A percentile compares a stretch with the other conserved stretches of the same genome.
Conservation (phyloP, 2,888 invertebrate species). For the Troides oblongomaculatus region DNA sequence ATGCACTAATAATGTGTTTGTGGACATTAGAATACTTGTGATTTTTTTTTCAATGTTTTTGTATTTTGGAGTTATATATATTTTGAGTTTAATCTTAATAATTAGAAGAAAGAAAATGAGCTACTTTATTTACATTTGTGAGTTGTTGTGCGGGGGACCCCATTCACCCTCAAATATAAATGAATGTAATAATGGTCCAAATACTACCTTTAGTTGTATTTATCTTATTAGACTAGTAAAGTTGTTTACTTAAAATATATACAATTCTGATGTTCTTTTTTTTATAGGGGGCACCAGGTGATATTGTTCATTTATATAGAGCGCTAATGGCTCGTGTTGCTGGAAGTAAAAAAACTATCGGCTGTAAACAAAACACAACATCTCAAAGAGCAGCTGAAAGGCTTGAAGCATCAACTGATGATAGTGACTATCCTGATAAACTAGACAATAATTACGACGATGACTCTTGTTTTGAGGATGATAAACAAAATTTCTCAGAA, state of each 20-base stretch:
- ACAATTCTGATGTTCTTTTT: background rate
- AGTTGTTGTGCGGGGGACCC: too few relatives aligned
- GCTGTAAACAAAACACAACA: slow-evolving; percentile 49
- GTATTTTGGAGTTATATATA: too few relatives aligned
- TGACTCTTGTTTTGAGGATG: slow-evolving; percentile 39
- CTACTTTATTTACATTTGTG: too few relatives aligned
- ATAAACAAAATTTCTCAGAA: slow-evolving; percentile 36
- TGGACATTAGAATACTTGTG: too few relatives aligned
- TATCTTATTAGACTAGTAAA: too few relatives aligned
- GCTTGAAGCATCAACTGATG: slow-evolving; percentile 56
- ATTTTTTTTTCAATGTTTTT: too few relatives aligned
- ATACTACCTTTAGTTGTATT: too few relatives aligned
- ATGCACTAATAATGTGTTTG: slow-evolving; percentile 4
- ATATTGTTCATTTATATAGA: slow-evolving; percentile 62
- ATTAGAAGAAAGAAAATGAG: too few relatives aligned
- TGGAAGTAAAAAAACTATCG: slow-evolving; percentile 48
- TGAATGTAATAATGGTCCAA: too few relatives aligned
- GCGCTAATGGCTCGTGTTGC: slow-evolving; percentile 60
- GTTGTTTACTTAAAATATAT: background rate
- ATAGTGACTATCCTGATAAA: slow-evolving; percentile 52
- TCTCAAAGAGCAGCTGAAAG: slow-evolving; percentile 63
- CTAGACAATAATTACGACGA: slow-evolving; percentile 41
- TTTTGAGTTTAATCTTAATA: too few relatives aligned
- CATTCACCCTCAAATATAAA: too few relatives aligned
- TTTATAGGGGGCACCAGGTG: slow-evolving; percentile 63